Percentiles rank a stretch among this genome's conserved stretches.
Evolutionary conservation across 2,888 invertebrate genomes (phyloP).

Genomic region (Eumerus sabulonum): DNA sequence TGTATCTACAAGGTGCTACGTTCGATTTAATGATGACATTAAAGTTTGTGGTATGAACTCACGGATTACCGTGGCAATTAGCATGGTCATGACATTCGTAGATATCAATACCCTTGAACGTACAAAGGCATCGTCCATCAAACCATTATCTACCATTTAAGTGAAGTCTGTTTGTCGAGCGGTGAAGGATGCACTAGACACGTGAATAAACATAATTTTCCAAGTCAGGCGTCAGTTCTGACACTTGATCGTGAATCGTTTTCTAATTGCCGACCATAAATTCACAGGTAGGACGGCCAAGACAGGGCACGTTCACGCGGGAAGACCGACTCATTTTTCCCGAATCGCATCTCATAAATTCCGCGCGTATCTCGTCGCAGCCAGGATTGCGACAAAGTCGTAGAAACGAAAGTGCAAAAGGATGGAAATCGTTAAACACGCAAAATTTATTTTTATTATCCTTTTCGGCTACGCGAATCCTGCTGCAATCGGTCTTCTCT

Average conservation of each 20-base stretch:
- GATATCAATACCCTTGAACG: no score
- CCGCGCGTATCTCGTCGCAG: conserved; percentile 1
- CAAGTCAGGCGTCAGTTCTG: conserved; percentile 38
- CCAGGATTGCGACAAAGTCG: background rate
- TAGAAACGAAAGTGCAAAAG: conserved; percentile 2
- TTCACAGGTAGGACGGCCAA: conserved; percentile 26
- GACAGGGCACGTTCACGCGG: conserved; percentile 9
- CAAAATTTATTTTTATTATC: conserved; percentile 66
- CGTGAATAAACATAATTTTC: conserved; percentile 12
- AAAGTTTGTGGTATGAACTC: no score
- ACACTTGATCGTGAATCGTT: conserved; percentile 43
- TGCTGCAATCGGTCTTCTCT: background rate
- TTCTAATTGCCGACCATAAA: conserved; percentile 50
- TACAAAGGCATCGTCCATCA: no score
- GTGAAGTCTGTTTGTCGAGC: no score
- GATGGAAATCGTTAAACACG: conserved; percentile 47
- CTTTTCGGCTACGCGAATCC: conserved; percentile 18
- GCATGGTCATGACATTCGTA: no score
- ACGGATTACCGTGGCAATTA: no score
- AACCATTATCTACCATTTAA: no score
- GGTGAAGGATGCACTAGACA: no score
- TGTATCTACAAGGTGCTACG: no score
- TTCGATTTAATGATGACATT: no score
- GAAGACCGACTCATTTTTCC: conserved; percentile 38
- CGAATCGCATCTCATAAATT: conserved; percentile 46